phyloP scores from a whole-genome alignment of 2,888 invertebrate genomes.

The Epinotia ramella region DNA sequence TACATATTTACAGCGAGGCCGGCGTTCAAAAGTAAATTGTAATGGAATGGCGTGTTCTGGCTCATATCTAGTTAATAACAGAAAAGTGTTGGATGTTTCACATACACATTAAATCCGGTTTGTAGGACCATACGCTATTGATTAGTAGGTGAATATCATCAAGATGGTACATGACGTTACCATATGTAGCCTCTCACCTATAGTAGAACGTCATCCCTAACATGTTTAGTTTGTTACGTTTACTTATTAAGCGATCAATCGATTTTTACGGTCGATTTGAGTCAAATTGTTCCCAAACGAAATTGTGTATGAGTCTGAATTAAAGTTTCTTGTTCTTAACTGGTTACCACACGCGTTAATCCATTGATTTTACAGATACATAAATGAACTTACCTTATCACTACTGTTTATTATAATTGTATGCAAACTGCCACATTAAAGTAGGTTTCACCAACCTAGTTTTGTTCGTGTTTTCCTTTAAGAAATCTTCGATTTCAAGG shows the following conservation, averaged over 20 bases:
- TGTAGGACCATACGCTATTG: too few relatives aligned
- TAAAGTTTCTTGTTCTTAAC: not conserved
- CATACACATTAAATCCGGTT: not conserved
- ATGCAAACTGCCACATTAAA: constrained; percentile 12
- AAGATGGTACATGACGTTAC: too few relatives aligned
- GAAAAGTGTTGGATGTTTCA: too few relatives aligned
- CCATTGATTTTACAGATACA: not conserved
- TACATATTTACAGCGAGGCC: not conserved
- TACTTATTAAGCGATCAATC: not conserved
- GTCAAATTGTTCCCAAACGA: not conserved
- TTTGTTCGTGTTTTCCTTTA: constrained; percentile 25
- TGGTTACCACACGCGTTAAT: not conserved
- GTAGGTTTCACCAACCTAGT: constrained; percentile 1
- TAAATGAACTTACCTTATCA: not conserved
- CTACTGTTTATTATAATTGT: not conserved
- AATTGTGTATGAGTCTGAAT: not conserved
- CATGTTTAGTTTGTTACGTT: too few relatives aligned
- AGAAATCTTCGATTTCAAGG: constrained; percentile 32
- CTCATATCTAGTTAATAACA: not conserved
- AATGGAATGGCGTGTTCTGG: not conserved
- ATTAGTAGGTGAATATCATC: too few relatives aligned
- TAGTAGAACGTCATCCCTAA: too few relatives aligned
- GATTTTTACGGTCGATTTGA: not conserved
- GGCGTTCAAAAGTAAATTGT: not conserved
- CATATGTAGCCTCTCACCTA: too few relatives aligned